Conservation (phyloP, 2,797 vertebrate genomes). For the Lates japonicus region DNA sequence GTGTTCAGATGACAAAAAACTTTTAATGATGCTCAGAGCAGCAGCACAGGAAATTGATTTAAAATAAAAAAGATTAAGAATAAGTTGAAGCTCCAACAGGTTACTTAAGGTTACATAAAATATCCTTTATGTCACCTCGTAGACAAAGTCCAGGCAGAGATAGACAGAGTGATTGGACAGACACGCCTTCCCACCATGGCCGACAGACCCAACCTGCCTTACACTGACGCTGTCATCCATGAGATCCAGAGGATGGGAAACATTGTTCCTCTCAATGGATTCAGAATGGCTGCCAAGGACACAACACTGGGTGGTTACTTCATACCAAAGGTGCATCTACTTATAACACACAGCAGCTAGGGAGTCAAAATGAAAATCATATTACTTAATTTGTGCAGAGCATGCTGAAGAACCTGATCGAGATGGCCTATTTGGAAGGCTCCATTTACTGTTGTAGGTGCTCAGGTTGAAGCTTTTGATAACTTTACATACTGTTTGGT, state of each 20-base stretch:
- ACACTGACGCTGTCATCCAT: slow-evolving; percentile 90
- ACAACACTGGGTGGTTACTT: slow-evolving; percentile 79
- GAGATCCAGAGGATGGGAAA: slow-evolving; percentile 91
- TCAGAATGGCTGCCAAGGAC: slow-evolving; percentile 80
- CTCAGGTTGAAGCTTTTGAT: not conserved
- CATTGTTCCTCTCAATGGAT: slow-evolving; percentile 84
- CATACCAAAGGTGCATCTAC: slow-evolving; percentile 89
- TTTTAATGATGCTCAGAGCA: not conserved
- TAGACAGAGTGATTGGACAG: slow-evolving; percentile 86
- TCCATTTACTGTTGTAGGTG: slow-evolving; percentile 39
- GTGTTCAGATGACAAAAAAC: slow-evolving; percentile 15
- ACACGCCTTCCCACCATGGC: slow-evolving; percentile 78
- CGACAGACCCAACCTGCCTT: slow-evolving; percentile 86
- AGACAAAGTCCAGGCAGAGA: slow-evolving; percentile 91
- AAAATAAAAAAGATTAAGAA: not conserved
- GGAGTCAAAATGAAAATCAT: not conserved
- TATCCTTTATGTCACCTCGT: not conserved
- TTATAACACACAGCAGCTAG: not conserved
- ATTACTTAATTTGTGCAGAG: slow-evolving; percentile 47
- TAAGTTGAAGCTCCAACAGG: not conserved
- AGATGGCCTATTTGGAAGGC: slow-evolving; percentile 81
- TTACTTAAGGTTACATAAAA: not conserved
- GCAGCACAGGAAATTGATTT: not conserved
- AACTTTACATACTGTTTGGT: not conserved
- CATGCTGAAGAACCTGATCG: slow-evolving; percentile 78